Base-by-base conservation (phyloP, 2,888 invertebrate genomes). In the Lordiphosa andalusiaca region DNA sequence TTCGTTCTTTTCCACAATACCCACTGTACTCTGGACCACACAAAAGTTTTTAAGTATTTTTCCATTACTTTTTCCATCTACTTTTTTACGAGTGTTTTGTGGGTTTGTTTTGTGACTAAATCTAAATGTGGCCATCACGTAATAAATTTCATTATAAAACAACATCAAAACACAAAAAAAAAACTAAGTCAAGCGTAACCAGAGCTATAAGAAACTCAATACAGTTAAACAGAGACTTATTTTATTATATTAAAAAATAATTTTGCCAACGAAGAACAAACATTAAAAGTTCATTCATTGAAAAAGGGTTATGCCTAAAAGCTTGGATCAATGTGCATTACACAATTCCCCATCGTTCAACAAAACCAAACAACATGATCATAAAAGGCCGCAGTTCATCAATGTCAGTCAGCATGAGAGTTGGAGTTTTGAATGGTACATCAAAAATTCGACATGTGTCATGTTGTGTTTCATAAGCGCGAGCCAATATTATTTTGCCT, bases 381-480 rank as follows among this genome's bases (percentile, higher is more conserved):
- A 76, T 67, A 83, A 73, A 75, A 71, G 56, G 66, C 42, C 51
- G 30, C 67, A 68, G 84, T 80, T 84, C 67, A 74, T 80, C 84
- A 84, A 77, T 77, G 80, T 84, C 84, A 69, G 80, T 84, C 84
- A 69, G 52, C 30, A 30, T 30, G 9, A 39, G 57, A 37, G 21
- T 12, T 50, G 37, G 38, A 23, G 57, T 33, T 33, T 35, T 48
- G 49, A 36, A 36, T 13, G 42, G 42, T 42, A 21, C 30, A 23
- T 37, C 37, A 44, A 49, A 30, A 30, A 56, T 19, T 41, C 48
- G 41, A 56, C 66, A 57, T 53, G 57, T 63, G 65, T 64, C 63
- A 63, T 51, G 63, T 30, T 19, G 61, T n/a, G 23, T 49, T 54
- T 53, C 74, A 70, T 56, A 50, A 19, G 38, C 33, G 6, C 13